Conservation (phyloP, 35 echinoderm and acorn worm species). For the Strongylocentrotus purpuratus region DNA sequence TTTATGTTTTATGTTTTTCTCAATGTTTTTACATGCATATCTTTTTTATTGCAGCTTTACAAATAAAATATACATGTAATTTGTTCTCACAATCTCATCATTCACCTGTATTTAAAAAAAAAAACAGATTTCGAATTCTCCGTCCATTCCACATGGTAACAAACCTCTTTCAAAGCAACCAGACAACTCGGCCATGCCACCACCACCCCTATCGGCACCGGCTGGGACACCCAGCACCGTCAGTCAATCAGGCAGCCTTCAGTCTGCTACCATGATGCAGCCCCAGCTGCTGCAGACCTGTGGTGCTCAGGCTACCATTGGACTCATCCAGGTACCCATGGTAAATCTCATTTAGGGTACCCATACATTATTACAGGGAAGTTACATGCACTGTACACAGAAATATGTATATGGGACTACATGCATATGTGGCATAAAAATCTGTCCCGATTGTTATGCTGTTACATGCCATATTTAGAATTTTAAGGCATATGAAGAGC, state of each 20-base stretch:
- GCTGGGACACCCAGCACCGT: neutral
- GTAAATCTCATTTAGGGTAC: neutral
- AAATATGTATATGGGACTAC: too few relatives aligned
- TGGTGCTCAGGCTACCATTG: slow-evolving; percentile 76
- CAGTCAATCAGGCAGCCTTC: neutral
- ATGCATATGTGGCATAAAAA: too few relatives aligned
- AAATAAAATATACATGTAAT: too few relatives aligned
- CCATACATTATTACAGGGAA: neutral
- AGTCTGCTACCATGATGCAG: slow-evolving; percentile 45
- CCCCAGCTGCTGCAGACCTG: slow-evolving; percentile 78
- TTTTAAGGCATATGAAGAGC: too few relatives aligned
- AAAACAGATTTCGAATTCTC: neutral
- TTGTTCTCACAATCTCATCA: neutral
- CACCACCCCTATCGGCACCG: neutral
- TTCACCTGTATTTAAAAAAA: neutral
- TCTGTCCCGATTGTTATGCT: too few relatives aligned
- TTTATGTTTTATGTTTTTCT: neutral
- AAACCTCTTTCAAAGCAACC: neutral
- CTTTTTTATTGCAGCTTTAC: neutral
- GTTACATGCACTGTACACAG: too few relatives aligned
- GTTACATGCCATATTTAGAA: too few relatives aligned
- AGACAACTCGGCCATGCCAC: neutral
- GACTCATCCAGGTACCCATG: slow-evolving; percentile 65
- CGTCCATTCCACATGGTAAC: neutral
- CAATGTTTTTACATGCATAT: neutral